Base-by-base conservation (phyloP, 2,797 vertebrate species). In the Gadopsis bispinosus region DNA sequence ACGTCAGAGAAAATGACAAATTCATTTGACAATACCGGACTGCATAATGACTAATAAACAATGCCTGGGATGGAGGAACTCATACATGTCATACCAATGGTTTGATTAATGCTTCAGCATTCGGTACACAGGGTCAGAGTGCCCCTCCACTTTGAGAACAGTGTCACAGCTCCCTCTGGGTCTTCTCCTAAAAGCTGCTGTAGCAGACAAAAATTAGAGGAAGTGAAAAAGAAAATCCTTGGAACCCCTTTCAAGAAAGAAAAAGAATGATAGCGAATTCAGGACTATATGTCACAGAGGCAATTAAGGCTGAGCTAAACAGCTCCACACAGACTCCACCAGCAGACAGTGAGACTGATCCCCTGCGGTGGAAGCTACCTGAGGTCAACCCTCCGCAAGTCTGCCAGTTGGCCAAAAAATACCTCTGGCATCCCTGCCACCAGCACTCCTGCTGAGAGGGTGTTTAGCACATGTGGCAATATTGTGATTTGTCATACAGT, bases 281-380 rank as follows among this genome's bases (percentile, higher is more conserved):
- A 66, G 39, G 58, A 73, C 77, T 60, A 37, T 83, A 73, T 83
- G 70, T 91, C 85, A 87, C 67, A 29, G 67, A 80, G 71, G 85
- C 89, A 92, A 91, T 89, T 92, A 92, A 81, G 63, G 67, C 80
- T 68, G 79, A 84, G 65, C 81, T 78, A 83, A 91, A 83, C 75
- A 81, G 75, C 73, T 85, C 63, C 76, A 86, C 54, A 17, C 78
- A 75, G 73, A 71, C 77, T 83, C 75, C 79, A 84, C 73, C 74
- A 51, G 79, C 80, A 88, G 86, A 87, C 81, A 77, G 77, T 9
- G 62, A 85, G 87, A 84, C 81, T 11, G 71, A 80, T 83, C 87
- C 84, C 87, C 85, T 73, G 87, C 73, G 22, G 88, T 70, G 77
- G 26, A 73, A 75, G 69, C 66, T 70, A 48, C 83, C 82, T 50